Evolutionary conservation across 2,113 vertebrate genomes (phyloP).

Genomic region (Leucoraja erinaceus): DNA sequence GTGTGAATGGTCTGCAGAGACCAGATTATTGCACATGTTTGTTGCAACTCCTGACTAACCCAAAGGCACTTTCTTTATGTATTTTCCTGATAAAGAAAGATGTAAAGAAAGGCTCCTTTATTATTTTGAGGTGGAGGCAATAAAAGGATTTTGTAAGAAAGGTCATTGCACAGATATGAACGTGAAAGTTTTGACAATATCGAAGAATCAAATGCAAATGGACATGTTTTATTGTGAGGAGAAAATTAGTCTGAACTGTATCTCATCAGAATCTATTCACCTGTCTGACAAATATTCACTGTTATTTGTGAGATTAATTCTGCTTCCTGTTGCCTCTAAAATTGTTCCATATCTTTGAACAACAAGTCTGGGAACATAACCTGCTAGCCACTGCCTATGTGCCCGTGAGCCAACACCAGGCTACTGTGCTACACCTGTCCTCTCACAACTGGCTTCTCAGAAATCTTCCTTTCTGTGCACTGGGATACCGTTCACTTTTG

Average conservation of each 20-base stretch:
- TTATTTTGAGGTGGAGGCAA: background rate
- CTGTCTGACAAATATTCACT: background rate
- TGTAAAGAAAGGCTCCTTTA: background rate
- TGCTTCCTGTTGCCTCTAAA: background rate
- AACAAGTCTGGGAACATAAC: background rate
- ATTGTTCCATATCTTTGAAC: background rate
- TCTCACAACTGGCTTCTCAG: background rate
- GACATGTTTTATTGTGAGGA: background rate
- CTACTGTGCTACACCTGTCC: background rate
- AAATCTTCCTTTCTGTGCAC: too few species aligned
- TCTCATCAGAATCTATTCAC: background rate
- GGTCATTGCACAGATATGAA: background rate
- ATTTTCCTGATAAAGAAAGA: background rate
- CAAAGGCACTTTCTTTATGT: background rate
- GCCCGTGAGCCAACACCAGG: too few species aligned
- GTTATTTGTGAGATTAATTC: background rate
- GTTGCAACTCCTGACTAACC: background rate
- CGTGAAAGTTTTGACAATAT: constrained; percentile 18
- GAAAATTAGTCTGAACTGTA: background rate
- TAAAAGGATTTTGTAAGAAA: background rate
- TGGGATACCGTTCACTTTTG: too few species aligned
- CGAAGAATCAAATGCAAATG: background rate
- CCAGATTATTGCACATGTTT: background rate
- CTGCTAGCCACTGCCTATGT: background rate
- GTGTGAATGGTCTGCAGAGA: background rate